Conservation (phyloP, 1,140 invertebrate genomes). For the Notospermus geniculatus region DNA sequence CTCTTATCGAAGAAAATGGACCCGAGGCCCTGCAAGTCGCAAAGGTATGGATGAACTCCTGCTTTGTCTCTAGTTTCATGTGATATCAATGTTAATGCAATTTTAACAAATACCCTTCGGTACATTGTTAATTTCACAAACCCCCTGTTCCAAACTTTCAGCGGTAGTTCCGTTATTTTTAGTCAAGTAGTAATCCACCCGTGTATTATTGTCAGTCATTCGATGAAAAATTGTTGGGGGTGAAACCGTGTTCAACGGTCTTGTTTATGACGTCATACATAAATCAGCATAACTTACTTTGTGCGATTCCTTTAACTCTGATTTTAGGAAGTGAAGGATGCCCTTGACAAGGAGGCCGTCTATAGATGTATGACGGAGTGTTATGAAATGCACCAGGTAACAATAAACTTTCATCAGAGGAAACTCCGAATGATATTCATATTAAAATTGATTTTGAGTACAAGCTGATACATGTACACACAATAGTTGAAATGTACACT, state of each 20-base stretch:
- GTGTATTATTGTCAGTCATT: background rate
- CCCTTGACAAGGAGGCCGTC: slow-evolving; percentile 52
- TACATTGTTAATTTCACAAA: too few relatives aligned
- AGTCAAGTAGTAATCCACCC: background rate
- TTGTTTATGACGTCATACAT: background rate
- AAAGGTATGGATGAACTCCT: slow-evolving; percentile 47
- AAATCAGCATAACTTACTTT: too few relatives aligned
- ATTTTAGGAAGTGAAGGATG: slow-evolving; percentile 54
- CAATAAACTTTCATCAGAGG: too few relatives aligned
- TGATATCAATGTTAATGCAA: too few relatives aligned
- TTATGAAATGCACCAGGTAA: slow-evolving; percentile 45
- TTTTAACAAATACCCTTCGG: too few relatives aligned
- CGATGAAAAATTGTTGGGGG: background rate
- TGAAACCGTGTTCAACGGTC: background rate
- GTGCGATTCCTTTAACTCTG: background rate
- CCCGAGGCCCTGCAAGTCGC: slow-evolving; percentile 49
- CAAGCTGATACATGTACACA: too few relatives aligned
- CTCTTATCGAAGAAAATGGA: slow-evolving; percentile 51
- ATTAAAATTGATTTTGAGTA: too few relatives aligned
- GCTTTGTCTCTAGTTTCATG: too few relatives aligned
- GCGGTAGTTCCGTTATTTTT: too few relatives aligned
- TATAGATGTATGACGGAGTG: slow-evolving; percentile 48
- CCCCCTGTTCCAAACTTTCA: too few relatives aligned
- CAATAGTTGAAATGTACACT: too few relatives aligned
- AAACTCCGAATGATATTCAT: too few relatives aligned